Evolutionary conservation across 1,140 invertebrate genomes (phyloP).

Genomic region (Anastatus disparis): DNA sequence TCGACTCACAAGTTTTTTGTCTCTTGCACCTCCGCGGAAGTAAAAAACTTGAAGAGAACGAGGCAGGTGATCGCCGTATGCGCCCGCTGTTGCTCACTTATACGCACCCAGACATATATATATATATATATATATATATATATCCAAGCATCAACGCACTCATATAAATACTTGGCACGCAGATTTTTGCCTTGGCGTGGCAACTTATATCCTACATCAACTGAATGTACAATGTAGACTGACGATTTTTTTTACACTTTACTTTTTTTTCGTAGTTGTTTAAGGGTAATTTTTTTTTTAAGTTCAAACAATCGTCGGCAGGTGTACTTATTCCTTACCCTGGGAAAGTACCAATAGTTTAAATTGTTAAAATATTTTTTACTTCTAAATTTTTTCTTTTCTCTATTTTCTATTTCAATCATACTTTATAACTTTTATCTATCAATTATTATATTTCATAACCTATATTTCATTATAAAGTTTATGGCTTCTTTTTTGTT

Average conservation of each 20-base stretch:
- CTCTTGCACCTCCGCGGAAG: slow-evolving; percentile 40
- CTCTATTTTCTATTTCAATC: too few species aligned
- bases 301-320: slow-evolving; percentile 20
- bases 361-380: too few species aligned
- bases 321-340: background rate
- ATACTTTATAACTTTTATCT: too few species aligned
- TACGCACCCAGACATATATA: background rate
- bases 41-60: slow-evolving; percentile 38
- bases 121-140: background rate
- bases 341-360: slow-evolving; percentile 36
- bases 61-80: slow-evolving; percentile 34
- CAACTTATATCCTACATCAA: slow-evolving; percentile 16
- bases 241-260: slow-evolving; percentile 23
- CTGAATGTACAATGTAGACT: slow-evolving; percentile 22
- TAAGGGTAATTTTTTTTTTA: slow-evolving; percentile 19
- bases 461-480: too few species aligned
- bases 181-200: slow-evolving; percentile 23
- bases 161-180: too few species aligned
- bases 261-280: slow-evolving; percentile 13
- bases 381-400: too few species aligned
- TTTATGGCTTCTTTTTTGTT: too few species aligned
- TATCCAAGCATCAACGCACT: too few species aligned
- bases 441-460: too few species aligned
- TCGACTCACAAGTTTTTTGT: slow-evolving; percentile 36
- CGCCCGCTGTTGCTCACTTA: background rate